Conservation (phyloP, 2,113 vertebrate genomes). For the Haliaeetus leucogaster region DNA sequence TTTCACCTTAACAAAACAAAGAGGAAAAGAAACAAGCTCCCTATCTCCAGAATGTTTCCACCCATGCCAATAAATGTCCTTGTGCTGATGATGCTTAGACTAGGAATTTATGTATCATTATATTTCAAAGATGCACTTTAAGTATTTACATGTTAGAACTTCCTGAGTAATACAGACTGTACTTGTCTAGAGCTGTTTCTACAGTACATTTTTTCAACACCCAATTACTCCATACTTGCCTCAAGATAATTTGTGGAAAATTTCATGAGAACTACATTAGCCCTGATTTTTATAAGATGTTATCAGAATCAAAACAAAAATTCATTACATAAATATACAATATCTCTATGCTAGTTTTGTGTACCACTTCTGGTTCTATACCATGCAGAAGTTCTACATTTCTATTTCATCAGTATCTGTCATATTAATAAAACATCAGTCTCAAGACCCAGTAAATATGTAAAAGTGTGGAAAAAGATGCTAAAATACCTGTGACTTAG, state of each 20-base stretch:
- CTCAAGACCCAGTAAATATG: background rate
- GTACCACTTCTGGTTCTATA: background rate
- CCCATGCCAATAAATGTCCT: background rate
- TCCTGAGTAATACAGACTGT: slow-evolving; percentile 1
- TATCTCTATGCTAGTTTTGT: background rate
- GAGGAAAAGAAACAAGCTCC: background rate
- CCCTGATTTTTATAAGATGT: background rate
- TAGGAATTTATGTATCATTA: slow-evolving; percentile 20
- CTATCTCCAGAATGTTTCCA: background rate
- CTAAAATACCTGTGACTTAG: background rate
- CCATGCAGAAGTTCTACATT: background rate
- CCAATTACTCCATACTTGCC: background rate
- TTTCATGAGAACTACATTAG: background rate
- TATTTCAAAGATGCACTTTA: slow-evolving; percentile 27
- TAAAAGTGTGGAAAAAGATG: background rate
- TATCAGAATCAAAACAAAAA: background rate
- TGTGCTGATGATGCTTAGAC: background rate
- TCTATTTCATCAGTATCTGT: background rate
- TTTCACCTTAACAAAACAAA: background rate
- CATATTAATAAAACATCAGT: background rate
- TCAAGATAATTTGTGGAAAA: slow-evolving; percentile 32
- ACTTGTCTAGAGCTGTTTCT: slow-evolving; percentile 24
- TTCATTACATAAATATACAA: background rate
- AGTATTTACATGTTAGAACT: background rate
- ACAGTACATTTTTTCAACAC: background rate